Percentiles rank a stretch among this genome's conserved stretches.
These are phyloP conservation scores for Drosophila prolongata DNA, from an alignment of 2,888 invertebrate species.

Conservation along the genomic window DNA sequence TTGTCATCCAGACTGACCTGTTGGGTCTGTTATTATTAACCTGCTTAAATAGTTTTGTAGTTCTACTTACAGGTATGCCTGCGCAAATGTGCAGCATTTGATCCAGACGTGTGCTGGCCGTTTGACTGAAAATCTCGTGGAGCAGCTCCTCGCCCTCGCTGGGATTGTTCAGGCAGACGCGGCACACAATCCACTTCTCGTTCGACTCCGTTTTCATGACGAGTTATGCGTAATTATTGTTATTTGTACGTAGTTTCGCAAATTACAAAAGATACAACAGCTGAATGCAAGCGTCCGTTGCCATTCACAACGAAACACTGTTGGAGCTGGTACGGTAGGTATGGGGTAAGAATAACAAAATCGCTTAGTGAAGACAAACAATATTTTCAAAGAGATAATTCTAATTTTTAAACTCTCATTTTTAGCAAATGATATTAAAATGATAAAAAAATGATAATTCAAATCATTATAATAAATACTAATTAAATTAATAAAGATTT, in stretches of 20 bases:
- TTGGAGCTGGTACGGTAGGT: not conserved
- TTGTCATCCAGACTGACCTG: conserved; percentile 79
- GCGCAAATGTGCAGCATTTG: conserved; percentile 82
- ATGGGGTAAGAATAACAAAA: not conserved
- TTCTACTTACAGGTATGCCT: conserved; percentile 76
- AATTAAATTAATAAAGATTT: no score
- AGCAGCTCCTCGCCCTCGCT: conserved; percentile 62
- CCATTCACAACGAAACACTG: conserved; percentile 24
- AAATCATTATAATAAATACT: no score
- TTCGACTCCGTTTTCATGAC: conserved; percentile 73
- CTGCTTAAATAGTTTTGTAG: not conserved
- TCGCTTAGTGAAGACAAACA: no score
- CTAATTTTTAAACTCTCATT: no score
- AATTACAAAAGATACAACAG: conserved; percentile 17
- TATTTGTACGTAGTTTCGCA: not conserved
- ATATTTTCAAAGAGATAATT: no score
- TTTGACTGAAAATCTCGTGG: conserved; percentile 76
- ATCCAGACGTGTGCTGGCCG: conserved; percentile 75
- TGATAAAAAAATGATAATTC: no score
- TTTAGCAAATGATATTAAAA: no score
- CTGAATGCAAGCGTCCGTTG: conserved; percentile 34
- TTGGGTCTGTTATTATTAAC: not conserved
- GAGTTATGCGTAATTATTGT: not conserved
- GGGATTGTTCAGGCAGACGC: conserved; percentile 73
- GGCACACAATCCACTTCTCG: conserved; percentile 81